Evolutionary conservation across 2,797 vertebrate species (phyloP), one percentile per base, ranked within the genome.

Genomic region (Acanthurus lineatus): DNA sequence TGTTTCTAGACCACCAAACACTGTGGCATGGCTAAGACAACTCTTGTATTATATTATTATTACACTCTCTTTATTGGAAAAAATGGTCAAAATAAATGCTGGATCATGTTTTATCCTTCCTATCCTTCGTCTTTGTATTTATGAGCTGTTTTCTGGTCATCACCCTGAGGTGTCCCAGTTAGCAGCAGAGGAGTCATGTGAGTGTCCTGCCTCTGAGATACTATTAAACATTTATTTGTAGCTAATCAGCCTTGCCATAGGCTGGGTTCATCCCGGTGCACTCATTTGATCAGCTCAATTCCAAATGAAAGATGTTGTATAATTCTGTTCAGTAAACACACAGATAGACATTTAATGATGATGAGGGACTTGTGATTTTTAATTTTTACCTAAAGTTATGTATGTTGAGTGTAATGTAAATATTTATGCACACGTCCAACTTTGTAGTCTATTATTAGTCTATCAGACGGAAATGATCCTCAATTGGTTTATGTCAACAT

Each of bases 121-220:
- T 60, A 25, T 72, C n/a, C 62, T 56, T 25, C 20, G 20, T 38
- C 9, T 69, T 11, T 57, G 52, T 49, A 10, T 81, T 58, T 84
- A 45, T 70, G 58, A 68, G 38, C 20, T 45, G 10, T 66, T 58
- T 69, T 25, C 40, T 20, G 40, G 40, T 42, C 40, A 10, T 12
- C 40, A 9, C 32, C 32, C 6, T 17, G 22, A 63, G 57, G 56
- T 82, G 77, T 64, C 76, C 40, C 56, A 28, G 54, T 79, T 82
- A 56, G 40, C 68, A 69, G 69, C 20, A 35, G 73, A 57, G 66
- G 70, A 84, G 77, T 86, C 85, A 83, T 54, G 81, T 82, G 86
- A 81, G 53, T 8, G 64, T 64, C 70, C 45, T 60, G 49, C 85
- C 15, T 74, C 63, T 6, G 32, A 65, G 73, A 69, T 73, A 68